Evolutionary conservation across 2,888 invertebrate species (phyloP), one percentile per base, ranked within the genome.

Genomic region (Ennomos fuscantarius): DNA sequence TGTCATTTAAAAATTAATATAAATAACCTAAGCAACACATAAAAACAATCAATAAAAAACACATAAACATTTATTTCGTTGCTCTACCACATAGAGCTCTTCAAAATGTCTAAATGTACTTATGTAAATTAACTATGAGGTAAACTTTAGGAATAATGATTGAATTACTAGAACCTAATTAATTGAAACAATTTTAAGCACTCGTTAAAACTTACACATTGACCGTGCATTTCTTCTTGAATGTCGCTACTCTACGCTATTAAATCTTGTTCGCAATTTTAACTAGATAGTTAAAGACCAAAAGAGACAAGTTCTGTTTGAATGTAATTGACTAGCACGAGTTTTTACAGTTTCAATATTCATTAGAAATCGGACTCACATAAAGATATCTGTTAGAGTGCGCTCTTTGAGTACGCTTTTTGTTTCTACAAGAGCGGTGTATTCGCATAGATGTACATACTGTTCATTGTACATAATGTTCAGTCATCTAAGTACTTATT

Each of bases 181-280:
- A 82, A 86, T 87, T 86, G 87, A 84, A 87, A 82, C 84, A 87
- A 87, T 86, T 89, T 89, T 80, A 81, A 90, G 91, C 91, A 92
- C 91, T 92, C 84, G 91, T 92, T 92, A 92, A 90, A 86, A 87
- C 86, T 87, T 84, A 92, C 91, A 92, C 91, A 88, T 87, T 86
- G 85, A 80, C 89, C 88, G 88, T 87, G 82, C 83, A 86, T 84
- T 85, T 84, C 86, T 88, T 87, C 89, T 86, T 83, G 85, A 81
- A 85, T 83, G 78, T 85, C 79, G 80, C 82, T 82, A 82, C 84
- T 86, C 81, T 81, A 69, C 79, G 52, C 57, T 52, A 56, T 56
- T 81, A 73, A 82, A 82, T 87, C 86, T 87, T 86, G 79, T 83
- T 84, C 84, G 82, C 86, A 86, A 77, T 81, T 79, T 79, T 87